Percentiles rank a stretch among this genome's conserved stretches.
These are phyloP conservation scores for Gonioctena quinquepunctata DNA, from an alignment of 1,140 invertebrate genomes.

Conservation along the genomic window DNA sequence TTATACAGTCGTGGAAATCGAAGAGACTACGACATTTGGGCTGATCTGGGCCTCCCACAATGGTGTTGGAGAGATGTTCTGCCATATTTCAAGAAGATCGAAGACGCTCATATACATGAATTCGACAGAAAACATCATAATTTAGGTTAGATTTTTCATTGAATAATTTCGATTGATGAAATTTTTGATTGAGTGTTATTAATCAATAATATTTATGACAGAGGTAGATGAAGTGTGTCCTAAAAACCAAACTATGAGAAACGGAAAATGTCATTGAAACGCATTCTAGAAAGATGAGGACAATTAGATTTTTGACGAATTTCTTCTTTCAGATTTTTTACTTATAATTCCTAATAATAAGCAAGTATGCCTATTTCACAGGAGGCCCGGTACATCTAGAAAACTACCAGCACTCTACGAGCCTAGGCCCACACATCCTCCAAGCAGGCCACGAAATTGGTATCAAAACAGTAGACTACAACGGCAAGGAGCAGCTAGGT, in stretches of 20 bases:
- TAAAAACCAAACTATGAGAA: not conserved
- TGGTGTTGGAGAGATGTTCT: constrained; percentile 83
- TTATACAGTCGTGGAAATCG: constrained; percentile 82
- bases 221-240: too few species aligned
- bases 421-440: constrained; percentile 61
- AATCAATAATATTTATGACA: too few species aligned
- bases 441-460: constrained; percentile 64
- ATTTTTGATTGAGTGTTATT: too few species aligned
- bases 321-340: too few species aligned
- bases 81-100: constrained; percentile 80
- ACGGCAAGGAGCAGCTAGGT: constrained; percentile 66
- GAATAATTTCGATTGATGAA: too few species aligned
- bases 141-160: constrained; percentile 28
- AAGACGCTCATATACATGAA: constrained; percentile 68
- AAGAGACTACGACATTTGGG: constrained; percentile 69
- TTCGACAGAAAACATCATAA: constrained; percentile 61
- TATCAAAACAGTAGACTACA: constrained; percentile 63
- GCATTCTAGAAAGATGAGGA: not conserved
- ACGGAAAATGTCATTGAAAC: constrained; percentile 54
- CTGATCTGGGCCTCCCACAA: constrained; percentile 68
- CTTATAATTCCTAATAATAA: too few species aligned
- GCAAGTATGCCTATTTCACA: not conserved
- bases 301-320: too few species aligned
- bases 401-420: constrained; percentile 58
- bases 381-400: constrained; percentile 65